These are phyloP conservation scores for Oncopeltus fasciatus DNA, from an alignment of 1,140 invertebrate genomes.

Conservation along the genomic window DNA sequence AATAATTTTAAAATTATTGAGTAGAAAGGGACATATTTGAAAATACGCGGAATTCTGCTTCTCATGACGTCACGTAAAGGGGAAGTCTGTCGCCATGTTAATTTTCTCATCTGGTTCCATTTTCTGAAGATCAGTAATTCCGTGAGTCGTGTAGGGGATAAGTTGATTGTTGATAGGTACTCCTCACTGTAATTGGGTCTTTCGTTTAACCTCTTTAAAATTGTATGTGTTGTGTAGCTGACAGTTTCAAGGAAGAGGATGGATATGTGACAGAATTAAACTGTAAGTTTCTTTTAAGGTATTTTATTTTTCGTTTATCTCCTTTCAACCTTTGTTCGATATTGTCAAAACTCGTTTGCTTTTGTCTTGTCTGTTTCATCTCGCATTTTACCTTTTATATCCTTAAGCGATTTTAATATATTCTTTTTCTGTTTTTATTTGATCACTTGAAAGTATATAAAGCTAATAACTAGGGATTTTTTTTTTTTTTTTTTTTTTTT, in stretches of 20 bases:
- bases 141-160: neutral
- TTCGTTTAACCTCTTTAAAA: neutral
- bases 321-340: neutral
- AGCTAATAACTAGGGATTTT: too few relatives aligned
- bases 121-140: neutral
- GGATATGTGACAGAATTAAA: neutral
- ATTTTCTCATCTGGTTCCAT: neutral
- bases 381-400: too few relatives aligned
- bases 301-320: too few relatives aligned
- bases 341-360: neutral
- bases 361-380: too few relatives aligned
- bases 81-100: neutral
- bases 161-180: neutral
- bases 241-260: neutral
- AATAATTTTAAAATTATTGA: too few relatives aligned
- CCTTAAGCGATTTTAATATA: too few relatives aligned
- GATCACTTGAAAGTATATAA: too few relatives aligned
- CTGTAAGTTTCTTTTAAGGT: neutral
- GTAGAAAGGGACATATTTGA: too few relatives aligned
- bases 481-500: too few relatives aligned
- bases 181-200: too few relatives aligned
- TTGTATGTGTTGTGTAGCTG: neutral
- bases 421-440: too few relatives aligned
- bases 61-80: neutral
- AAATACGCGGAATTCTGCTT: too few relatives aligned